A percentile compares a stretch with the other conserved stretches of the same genome.
These are phyloP conservation scores for Hydraecia micacea DNA, from an alignment of 2,888 invertebrate genomes.

Conservation along the genomic window DNA sequence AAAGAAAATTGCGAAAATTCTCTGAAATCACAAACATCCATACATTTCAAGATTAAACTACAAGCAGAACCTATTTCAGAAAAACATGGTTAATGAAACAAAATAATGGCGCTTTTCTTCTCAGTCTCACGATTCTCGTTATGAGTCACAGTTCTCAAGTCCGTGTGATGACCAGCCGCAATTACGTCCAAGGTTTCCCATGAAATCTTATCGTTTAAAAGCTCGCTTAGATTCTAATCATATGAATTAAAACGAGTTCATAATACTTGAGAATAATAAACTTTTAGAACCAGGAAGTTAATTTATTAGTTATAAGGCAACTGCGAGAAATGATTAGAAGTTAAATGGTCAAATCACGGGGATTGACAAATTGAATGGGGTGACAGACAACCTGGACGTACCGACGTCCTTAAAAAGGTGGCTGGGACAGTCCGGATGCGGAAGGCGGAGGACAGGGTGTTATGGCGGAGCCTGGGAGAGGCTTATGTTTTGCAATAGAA, in stretches of 20 bases:
- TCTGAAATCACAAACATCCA: not conserved
- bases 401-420: not conserved
- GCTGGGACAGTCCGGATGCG: not conserved
- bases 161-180: slow-evolving; percentile 59
- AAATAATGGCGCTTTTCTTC: slow-evolving; percentile 43
- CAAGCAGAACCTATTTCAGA: not conserved
- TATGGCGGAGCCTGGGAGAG: too few species aligned
- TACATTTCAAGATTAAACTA: not conserved
- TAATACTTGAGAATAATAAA: slow-evolving; percentile 23
- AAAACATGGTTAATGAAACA: slow-evolving; percentile 1
- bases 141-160: slow-evolving; percentile 55
- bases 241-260: slow-evolving; percentile 52
- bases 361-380: too few species aligned
- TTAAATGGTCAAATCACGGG: not conserved
- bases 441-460: not conserved
- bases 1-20: not conserved
- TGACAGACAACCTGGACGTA: too few species aligned
- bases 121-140: slow-evolving; percentile 60
- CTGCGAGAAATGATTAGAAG: not conserved
- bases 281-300: slow-evolving; percentile 31
- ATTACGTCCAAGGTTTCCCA: slow-evolving; percentile 65
- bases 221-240: slow-evolving; percentile 61
- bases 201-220: slow-evolving; percentile 59
- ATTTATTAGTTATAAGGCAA: not conserved
- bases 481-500: not conserved